Conservation (phyloP, 1,140 invertebrate genomes). For the Drosophila sproati region DNA sequence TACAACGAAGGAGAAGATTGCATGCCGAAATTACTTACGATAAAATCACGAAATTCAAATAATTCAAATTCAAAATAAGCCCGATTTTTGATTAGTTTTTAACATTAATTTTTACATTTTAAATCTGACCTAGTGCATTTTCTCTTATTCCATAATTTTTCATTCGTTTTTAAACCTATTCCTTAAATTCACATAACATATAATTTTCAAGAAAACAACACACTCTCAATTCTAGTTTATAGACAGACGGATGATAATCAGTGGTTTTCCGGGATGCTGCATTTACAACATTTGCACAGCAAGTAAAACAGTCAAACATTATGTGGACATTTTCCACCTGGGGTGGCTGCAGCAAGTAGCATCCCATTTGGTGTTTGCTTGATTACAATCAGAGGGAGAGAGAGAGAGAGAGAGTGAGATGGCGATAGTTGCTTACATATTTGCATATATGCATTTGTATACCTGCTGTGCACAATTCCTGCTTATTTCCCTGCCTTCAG, state of each 20-base stretch:
- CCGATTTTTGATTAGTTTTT: too few relatives aligned
- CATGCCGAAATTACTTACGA: too few relatives aligned
- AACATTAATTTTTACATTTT: too few relatives aligned
- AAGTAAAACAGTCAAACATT: conserved; percentile 26
- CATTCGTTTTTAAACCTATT: too few relatives aligned
- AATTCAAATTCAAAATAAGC: too few relatives aligned
- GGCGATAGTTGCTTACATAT: conserved; percentile 40
- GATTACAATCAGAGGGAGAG: conserved; percentile 55
- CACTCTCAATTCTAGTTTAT: not conserved
- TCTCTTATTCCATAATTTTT: too few relatives aligned
- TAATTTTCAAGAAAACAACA: too few relatives aligned
- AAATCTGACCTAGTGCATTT: too few relatives aligned
- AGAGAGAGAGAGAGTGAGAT: not conserved
- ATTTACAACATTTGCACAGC: conserved; percentile 12
- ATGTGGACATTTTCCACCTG: conserved; percentile 31
- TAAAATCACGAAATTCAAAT: too few relatives aligned
- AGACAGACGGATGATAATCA: conserved; percentile 41
- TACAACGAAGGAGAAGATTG: too few relatives aligned
- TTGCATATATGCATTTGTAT: conserved; percentile 67
- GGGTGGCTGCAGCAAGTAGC: conserved; percentile 39
- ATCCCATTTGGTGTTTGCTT: conserved; percentile 51
- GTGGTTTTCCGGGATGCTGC: conserved; percentile 55
- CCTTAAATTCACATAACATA: too few relatives aligned
- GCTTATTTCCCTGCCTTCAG: not conserved
- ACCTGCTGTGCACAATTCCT: conserved; percentile 38